Evolutionary conservation across 2,888 invertebrate genomes (phyloP).

Genomic region (Rotaria magnacalcarata): DNA sequence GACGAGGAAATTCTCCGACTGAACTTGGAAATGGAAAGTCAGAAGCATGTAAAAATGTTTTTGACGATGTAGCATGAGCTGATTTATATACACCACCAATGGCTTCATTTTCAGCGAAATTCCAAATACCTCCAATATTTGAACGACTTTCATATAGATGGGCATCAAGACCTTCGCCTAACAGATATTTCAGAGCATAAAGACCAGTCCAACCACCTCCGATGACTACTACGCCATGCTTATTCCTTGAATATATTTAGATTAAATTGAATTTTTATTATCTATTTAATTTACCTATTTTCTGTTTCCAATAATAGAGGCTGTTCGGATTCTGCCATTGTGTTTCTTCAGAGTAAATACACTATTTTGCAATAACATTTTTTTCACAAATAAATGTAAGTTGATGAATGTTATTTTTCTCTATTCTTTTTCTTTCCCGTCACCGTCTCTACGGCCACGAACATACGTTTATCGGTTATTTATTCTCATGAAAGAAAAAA

Average conservation of each 20-base stretch:
- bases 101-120: background rate
- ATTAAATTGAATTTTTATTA: background rate
- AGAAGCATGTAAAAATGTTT: slow-evolving; percentile 29
- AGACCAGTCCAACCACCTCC: slow-evolving; percentile 31
- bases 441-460: background rate
- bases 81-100: background rate
- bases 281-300: background rate
- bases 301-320: background rate
- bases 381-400: background rate
- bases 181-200: slow-evolving; percentile 18
- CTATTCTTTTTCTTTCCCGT: background rate
- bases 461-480: background rate
- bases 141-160: slow-evolving; percentile 7
- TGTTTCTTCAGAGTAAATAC: background rate
- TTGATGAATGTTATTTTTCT: background rate
- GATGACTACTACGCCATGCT: background rate
- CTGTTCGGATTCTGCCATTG: background rate
- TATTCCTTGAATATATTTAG: background rate
- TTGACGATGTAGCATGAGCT: slow-evolving; percentile 20
- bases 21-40: background rate
- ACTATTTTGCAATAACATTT: background rate
- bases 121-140: slow-evolving; percentile 4
- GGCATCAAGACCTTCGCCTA: slow-evolving; percentile 2
- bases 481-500: too few species aligned
- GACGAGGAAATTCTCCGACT: background rate